phyloP scores from a whole-genome alignment of 2,888 invertebrate genomes.

The Epiblema foenella region DNA sequence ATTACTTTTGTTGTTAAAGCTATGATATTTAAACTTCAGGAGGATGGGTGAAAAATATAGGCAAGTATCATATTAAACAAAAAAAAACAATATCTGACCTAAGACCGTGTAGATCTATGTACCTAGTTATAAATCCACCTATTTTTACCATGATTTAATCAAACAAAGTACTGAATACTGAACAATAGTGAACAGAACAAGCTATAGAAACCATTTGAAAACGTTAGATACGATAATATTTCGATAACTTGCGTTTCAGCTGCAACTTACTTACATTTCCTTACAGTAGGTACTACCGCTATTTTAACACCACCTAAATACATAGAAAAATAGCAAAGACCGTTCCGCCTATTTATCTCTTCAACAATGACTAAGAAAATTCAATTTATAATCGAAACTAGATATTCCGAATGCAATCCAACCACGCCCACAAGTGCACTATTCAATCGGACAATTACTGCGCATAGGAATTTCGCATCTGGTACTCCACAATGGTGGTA shows the following conservation, averaged over 20 bases:
- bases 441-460: slow-evolving; percentile 59
- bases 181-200: neutral
- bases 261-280: neutral
- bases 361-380: slow-evolving; percentile 54
- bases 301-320: neutral
- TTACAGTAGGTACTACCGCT: slow-evolving; percentile 12
- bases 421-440: slow-evolving; percentile 77
- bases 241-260: neutral
- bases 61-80: neutral
- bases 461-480: slow-evolving; percentile 81
- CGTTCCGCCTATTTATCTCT: slow-evolving; percentile 46
- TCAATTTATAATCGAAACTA: slow-evolving; percentile 60
- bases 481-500: slow-evolving; percentile 59
- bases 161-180: no score
- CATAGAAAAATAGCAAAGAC: slow-evolving; percentile 7
- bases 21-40: neutral
- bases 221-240: neutral
- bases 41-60: neutral
- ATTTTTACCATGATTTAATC: no score
- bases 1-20: no score
- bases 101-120: no score
- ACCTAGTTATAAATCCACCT: no score
- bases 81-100: no score
- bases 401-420: slow-evolving; percentile 65
- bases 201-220: neutral